Percentiles rank a stretch among this genome's conserved stretches.
phyloP scores from a whole-genome alignment of 1,140 invertebrate species.

The Halotydeus destructor region DNA sequence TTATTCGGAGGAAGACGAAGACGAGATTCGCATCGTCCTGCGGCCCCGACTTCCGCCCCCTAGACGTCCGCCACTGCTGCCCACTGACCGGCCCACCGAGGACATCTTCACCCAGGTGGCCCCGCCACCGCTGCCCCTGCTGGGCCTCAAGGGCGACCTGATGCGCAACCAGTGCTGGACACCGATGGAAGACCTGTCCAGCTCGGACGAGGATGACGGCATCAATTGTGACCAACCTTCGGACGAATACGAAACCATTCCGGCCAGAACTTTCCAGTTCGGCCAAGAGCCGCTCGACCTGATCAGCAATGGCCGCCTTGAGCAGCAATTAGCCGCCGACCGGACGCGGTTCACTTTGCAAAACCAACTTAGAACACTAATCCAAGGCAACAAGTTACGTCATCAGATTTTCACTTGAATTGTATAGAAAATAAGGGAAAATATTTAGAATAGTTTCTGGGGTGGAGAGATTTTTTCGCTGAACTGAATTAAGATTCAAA shows the following conservation, averaged over 20 bases:
- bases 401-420: neutral
- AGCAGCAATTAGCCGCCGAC: neutral
- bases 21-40: constrained; percentile 9
- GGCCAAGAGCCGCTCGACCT: no score
- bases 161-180: constrained; percentile 7
- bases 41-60: constrained; percentile 7
- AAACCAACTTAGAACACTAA: constrained; percentile 9
- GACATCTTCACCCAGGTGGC: constrained; percentile 3
- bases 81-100: neutral
- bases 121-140: no score
- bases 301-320: neutral
- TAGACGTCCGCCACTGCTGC: neutral
- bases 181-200: constrained; percentile 5
- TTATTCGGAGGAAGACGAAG: constrained; percentile 10
- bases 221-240: constrained; percentile 2
- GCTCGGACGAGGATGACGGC: constrained; percentile 6
- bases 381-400: constrained; percentile 4
- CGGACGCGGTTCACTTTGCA: constrained; percentile 6
- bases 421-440: no score
- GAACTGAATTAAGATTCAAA: no score
- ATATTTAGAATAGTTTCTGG: neutral
- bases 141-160: neutral
- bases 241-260: constrained; percentile 3
- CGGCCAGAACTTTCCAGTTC: no score
- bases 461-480: no score